Evolutionary conservation across 37 sponge, comb jelly and placozoan species (phyloP).

Genomic region (Ephydatia muelleri): DNA sequence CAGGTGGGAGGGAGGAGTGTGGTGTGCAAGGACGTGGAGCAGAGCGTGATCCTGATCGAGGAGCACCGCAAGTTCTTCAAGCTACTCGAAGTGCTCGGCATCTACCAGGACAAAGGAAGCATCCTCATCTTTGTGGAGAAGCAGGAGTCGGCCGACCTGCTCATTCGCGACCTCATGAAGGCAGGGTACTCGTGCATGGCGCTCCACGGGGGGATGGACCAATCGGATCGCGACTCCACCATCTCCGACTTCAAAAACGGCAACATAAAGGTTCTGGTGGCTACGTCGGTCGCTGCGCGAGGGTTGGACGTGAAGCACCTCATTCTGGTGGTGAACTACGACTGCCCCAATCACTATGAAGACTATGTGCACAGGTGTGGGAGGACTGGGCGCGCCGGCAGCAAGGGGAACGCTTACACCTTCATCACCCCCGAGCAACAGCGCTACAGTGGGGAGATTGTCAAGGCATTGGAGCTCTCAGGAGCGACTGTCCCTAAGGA

Average conservation of each 20-base stretch:
- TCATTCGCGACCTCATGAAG: slow-evolving; percentile 91
- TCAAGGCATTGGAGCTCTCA: slow-evolving; percentile 91
- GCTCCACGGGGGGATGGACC: slow-evolving; percentile 99
- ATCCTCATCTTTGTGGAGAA: slow-evolving; percentile 95
- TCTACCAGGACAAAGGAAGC: slow-evolving; percentile 84
- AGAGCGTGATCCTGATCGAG: slow-evolving; percentile 87
- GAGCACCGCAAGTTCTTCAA: slow-evolving; percentile 92
- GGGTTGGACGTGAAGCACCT: slow-evolving; percentile 95
- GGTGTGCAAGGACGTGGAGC: slow-evolving; percentile 95
- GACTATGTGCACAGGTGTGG: slow-evolving; percentile 99
- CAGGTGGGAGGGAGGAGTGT: slow-evolving; percentile 96
- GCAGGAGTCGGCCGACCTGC: slow-evolving; percentile 87
- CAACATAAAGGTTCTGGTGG: slow-evolving; percentile 80
- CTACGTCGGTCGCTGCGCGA: slow-evolving; percentile 98
- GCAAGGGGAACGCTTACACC: slow-evolving; percentile 94
- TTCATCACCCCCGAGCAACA: slow-evolving; percentile 87
- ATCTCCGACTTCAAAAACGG: slow-evolving; percentile 97
- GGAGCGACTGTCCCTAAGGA: slow-evolving; percentile 78
- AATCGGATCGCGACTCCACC: slow-evolving; percentile 91
- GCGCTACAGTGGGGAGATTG: slow-evolving; percentile 80
- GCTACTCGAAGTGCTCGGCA: slow-evolving; percentile 92
- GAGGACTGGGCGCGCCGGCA: slow-evolving; percentile 97
- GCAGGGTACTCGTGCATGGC: slow-evolving; percentile 93
- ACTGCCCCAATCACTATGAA: slow-evolving; percentile 99
- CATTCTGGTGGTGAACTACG: slow-evolving; percentile 94